phyloP scores from a whole-genome alignment of 1,140 invertebrate genomes.

The Drosophila fuyamai region DNA sequence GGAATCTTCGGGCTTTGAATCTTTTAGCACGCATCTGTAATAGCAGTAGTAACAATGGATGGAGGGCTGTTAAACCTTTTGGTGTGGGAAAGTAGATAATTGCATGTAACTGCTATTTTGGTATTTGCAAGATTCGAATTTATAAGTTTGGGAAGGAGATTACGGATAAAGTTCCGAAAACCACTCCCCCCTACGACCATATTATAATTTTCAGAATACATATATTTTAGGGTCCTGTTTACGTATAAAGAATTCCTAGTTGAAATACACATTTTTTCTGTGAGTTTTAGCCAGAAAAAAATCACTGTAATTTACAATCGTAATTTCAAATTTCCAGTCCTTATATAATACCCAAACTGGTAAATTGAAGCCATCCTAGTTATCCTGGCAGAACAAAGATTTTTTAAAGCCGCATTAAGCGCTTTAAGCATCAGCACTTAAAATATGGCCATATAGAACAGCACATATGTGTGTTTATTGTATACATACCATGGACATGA shows the following conservation, averaged over 20 bases:
- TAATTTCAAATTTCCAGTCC: conserved; percentile 1
- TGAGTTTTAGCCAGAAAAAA: background rate
- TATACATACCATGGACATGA: conserved; percentile 31
- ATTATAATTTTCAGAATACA: too few species aligned
- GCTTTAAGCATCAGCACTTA: conserved; percentile 74
- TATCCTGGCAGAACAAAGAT: conserved; percentile 31
- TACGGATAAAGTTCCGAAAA: too few species aligned
- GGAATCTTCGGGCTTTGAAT: background rate
- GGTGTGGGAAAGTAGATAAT: too few species aligned
- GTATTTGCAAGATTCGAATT: too few species aligned
- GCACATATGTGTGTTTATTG: conserved; percentile 7
- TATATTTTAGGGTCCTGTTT: too few species aligned
- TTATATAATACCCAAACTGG: conserved; percentile 26
- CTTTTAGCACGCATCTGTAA: conserved; percentile 3
- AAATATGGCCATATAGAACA: conserved; percentile 75
- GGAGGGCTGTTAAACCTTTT: too few species aligned
- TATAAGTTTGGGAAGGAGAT: too few species aligned
- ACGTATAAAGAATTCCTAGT: too few species aligned
- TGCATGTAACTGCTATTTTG: too few species aligned
- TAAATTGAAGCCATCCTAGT: conserved; percentile 50
- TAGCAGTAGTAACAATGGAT: background rate
- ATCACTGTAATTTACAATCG: conserved; percentile 6
- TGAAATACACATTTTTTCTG: too few species aligned
- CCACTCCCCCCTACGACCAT: too few species aligned
- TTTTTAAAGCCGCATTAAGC: conserved; percentile 81